Conservation (phyloP, 2,797 vertebrate genomes). For the Crax fasciolata region DNA sequence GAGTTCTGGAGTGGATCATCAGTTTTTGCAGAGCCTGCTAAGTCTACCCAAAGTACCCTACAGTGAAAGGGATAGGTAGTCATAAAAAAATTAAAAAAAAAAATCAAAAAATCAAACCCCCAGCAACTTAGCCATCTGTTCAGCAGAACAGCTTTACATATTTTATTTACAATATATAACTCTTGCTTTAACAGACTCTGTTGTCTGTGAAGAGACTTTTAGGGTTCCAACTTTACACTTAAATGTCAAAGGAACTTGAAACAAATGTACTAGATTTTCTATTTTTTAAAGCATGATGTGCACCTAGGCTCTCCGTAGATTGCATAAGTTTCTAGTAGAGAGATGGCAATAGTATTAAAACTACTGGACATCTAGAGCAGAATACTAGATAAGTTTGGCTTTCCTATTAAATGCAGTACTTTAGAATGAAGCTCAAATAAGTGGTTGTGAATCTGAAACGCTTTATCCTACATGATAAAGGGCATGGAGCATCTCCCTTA, state of each 20-base stretch:
- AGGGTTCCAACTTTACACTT: neutral
- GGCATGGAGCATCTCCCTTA: too few relatives aligned
- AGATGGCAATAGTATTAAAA: neutral
- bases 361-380: neutral
- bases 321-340: neutral
- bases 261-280: neutral
- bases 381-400: neutral
- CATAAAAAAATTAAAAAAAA: neutral
- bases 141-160: neutral
- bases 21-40: neutral
- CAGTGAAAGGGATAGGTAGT: constrained; percentile 2
- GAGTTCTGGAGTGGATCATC: neutral
- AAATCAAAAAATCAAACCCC: accelerated
- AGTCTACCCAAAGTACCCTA: neutral
- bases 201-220: constrained; percentile 37
- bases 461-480: neutral
- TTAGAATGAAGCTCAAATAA: neutral
- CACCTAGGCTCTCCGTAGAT: neutral
- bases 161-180: constrained; percentile 42
- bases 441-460: neutral
- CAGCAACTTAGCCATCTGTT: neutral
- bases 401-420: neutral
- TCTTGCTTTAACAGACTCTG: neutral
- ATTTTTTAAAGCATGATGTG: neutral
- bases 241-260: constrained; percentile 30